phyloP scores from a whole-genome alignment of 2,797 vertebrate genomes.

The Pangasius djambal region DNA sequence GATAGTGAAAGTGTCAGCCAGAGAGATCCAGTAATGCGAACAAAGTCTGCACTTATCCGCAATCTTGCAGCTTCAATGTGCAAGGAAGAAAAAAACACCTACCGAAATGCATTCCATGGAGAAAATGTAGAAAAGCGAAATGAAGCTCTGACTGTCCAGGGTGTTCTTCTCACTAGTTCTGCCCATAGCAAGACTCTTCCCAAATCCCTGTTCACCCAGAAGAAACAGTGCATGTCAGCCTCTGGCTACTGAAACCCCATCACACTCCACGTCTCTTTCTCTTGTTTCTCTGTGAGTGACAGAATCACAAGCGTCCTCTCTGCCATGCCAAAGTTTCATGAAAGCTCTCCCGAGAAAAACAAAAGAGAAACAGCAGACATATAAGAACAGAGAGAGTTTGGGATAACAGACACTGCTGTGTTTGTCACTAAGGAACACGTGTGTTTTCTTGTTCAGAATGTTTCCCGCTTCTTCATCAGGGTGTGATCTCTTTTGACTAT shows the following conservation, averaged over 20 bases:
- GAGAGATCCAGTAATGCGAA: constrained; percentile 39
- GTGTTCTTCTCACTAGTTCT: constrained; percentile 37
- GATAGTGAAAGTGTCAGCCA: constrained; percentile 42
- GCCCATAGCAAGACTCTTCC: constrained; percentile 14
- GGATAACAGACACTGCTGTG: constrained; percentile 37
- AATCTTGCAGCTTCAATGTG: constrained; percentile 46
- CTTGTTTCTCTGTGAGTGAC: constrained; percentile 34
- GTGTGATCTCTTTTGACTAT: constrained; percentile 52
- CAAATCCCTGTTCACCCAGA: constrained; percentile 37
- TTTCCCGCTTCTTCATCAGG: constrained; percentile 46
- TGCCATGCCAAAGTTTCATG: constrained; percentile 37
- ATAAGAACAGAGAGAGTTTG: constrained; percentile 46
- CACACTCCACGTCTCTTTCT: constrained; percentile 7
- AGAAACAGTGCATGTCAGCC: constrained; percentile 21
- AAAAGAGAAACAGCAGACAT: constrained; percentile 40
- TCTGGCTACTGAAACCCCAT: constrained; percentile 29
- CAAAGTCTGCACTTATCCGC: constrained; percentile 49
- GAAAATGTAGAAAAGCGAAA: constrained; percentile 47
- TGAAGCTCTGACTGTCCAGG: constrained; percentile 42
- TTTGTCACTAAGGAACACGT: constrained; percentile 27
- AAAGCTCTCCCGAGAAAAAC: constrained; percentile 30
- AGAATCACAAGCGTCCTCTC: constrained; percentile 32
- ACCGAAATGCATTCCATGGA: constrained; percentile 42
- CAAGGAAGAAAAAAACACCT: constrained; percentile 18
- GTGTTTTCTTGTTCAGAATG: constrained; percentile 26